Base-by-base conservation (phyloP, 1,140 invertebrate genomes). In the Lordiphosa clarofinis region DNA sequence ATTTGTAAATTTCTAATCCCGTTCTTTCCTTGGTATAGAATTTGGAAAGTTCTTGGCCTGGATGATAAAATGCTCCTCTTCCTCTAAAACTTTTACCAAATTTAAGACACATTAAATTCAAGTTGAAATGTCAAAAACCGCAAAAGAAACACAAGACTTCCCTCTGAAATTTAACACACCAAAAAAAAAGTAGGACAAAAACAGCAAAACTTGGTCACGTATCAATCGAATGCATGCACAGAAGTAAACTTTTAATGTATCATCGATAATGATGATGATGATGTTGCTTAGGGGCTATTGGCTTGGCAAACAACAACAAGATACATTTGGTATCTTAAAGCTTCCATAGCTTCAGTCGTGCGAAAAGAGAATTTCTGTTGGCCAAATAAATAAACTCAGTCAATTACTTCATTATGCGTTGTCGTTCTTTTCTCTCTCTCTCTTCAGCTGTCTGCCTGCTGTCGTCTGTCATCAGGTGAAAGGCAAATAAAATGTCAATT, bases 401-500 rank as follows among this genome's bases (percentile, higher is more conserved):
- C 76, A 76, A 82, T 82, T 84, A 73, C 76, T 69, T 73, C 68
- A 73, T 76, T 84, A 76, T 82, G 59, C 48, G 46, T 49, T 69
- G 46, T 11, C 15, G 15, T 36, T 24, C 9, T 35, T 48, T 63
- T 75, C 55, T 43, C 24, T 55, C 55, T 28, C 54, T 56, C 35
- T 39, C 48, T 54, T 35, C 47, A 38, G 37, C 36, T 4, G 72
- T 67, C 58, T 60, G 66, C 8, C 58, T 54, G 21, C 49, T 74
- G 71, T 69, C 71, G 63, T 40, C 67, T 75, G 76, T 58, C 75
- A 71, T 75, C 76, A 81, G 76, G 76, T 81, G 78, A 81, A 81
- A 81, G 76, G 76, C 76, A 81, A 81, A 81, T 82, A 81, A 81
- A 81, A 81, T 71, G 76, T 81, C 76, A 81, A 81, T 81, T 82